phyloP scores from a whole-genome alignment of 2,888 invertebrate genomes.

The Hedya salicella region DNA sequence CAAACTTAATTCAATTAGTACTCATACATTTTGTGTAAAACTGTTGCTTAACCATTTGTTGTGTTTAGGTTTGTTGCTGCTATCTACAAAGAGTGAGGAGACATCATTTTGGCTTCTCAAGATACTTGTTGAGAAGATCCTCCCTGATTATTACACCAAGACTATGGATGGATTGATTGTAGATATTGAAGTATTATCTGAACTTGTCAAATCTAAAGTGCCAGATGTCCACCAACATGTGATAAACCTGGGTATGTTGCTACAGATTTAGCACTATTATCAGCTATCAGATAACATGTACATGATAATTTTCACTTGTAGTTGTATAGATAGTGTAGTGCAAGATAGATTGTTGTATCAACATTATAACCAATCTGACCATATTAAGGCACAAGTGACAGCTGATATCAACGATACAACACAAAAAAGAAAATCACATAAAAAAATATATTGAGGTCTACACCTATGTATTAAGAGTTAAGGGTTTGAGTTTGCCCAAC shows the following conservation, averaged over 20 bases:
- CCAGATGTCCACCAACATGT: conserved; percentile 93
- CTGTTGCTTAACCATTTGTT: too few relatives aligned
- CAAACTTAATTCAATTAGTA: too few relatives aligned
- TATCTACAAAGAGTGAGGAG: conserved; percentile 95
- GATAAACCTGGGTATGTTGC: conserved; percentile 86
- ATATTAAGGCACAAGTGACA: conserved; percentile 25
- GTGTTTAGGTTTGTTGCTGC: conserved; percentile 88
- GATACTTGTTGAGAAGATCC: conserved; percentile 92
- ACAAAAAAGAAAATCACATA: neutral
- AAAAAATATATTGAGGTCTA: too few relatives aligned
- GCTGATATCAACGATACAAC: neutral
- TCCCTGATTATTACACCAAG: conserved; percentile 95
- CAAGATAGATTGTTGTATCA: conserved; percentile 23
- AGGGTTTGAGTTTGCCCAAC: too few relatives aligned
- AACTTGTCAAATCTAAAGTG: conserved; percentile 92
- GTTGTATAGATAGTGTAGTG: conserved; percentile 14
- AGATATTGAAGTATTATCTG: conserved; percentile 95
- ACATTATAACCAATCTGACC: conserved; percentile 5
- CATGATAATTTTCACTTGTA: conserved; percentile 35
- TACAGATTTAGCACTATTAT: conserved; percentile 32
- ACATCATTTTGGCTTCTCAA: conserved; percentile 97
- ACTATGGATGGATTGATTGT: conserved; percentile 95
- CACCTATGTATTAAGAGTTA: too few relatives aligned
- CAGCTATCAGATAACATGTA: conserved; percentile 22
- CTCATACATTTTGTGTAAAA: too few relatives aligned